phyloP scores from a whole-genome alignment of 2,113 vertebrate genomes.

The Cyrtonyx montezumae region DNA sequence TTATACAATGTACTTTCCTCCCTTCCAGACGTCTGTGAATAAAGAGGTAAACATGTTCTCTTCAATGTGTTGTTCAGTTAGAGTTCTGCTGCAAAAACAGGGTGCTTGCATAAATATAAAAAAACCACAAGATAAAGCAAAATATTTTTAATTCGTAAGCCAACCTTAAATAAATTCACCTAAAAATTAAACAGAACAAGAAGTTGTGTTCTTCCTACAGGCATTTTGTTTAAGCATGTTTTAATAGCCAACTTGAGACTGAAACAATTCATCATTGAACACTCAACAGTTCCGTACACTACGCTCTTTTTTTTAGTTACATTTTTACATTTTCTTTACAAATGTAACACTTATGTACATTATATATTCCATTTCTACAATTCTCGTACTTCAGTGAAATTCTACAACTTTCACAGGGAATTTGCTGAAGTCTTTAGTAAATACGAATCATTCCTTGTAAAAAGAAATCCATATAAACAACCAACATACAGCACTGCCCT shows the following conservation, averaged over 20 bases:
- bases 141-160: slow-evolving; percentile 94
- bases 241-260: slow-evolving; percentile 70
- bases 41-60: slow-evolving; percentile 22
- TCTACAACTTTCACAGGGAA: slow-evolving; percentile 78
- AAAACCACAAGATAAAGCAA: slow-evolving; percentile 71
- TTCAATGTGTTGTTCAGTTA: not conserved
- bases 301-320: slow-evolving; percentile 77
- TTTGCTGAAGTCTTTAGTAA: slow-evolving; percentile 75
- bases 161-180: slow-evolving; percentile 97
- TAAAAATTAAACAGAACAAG: slow-evolving; percentile 91
- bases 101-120: slow-evolving; percentile 62
- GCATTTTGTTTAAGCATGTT: slow-evolving; percentile 55
- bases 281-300: slow-evolving; percentile 71
- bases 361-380: slow-evolving; percentile 79
- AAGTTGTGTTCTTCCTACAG: slow-evolving; percentile 79
- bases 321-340: slow-evolving; percentile 87
- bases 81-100: slow-evolving; percentile 36
- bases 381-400: slow-evolving; percentile 72
- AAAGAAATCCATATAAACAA: slow-evolving; percentile 80
- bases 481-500: slow-evolving; percentile 64
- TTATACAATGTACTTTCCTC: not conserved
- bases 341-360: slow-evolving; percentile 82
- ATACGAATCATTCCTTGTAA: slow-evolving; percentile 75
- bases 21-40: slow-evolving; percentile 14
- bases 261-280: slow-evolving; percentile 71